Conservation (phyloP, 2,797 vertebrate genomes). For the Melanotaenia maccullochi region DNA sequence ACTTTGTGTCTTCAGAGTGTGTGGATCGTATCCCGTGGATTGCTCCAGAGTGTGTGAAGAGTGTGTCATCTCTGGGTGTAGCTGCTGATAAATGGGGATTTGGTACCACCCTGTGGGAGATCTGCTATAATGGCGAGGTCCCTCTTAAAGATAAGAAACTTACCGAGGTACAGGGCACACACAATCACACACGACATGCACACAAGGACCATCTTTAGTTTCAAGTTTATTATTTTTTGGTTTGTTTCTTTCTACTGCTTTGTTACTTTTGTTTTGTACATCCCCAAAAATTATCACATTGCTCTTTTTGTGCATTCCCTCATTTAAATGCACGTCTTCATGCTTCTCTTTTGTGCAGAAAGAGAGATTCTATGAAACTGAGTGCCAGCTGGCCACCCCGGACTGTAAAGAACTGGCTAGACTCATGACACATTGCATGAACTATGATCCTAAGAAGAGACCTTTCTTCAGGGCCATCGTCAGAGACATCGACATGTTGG, state of each 20-base stretch:
- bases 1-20: constrained; percentile 82
- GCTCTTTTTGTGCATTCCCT: neutral
- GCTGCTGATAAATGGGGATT: constrained; percentile 98
- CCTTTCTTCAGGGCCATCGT: constrained; percentile 98
- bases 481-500: constrained; percentile 93
- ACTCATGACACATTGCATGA: constrained; percentile 98
- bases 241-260: neutral
- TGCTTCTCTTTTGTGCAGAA: constrained; percentile 84
- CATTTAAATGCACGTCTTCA: neutral
- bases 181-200: neutral
- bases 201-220: neutral
- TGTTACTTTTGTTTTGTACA: neutral
- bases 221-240: neutral
- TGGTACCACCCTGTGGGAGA: constrained; percentile 98
- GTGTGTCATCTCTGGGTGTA: constrained; percentile 85
- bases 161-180: constrained; percentile 85
- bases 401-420: constrained; percentile 93
- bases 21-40: constrained; percentile 97
- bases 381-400: constrained; percentile 88
- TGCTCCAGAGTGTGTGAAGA: constrained; percentile 94
- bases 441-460: constrained; percentile 94
- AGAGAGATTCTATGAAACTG: constrained; percentile 92
- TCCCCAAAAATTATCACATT: neutral
- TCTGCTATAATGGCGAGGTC: constrained; percentile 95
- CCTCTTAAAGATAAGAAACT: constrained; percentile 96